Evolutionary conservation across 2,797 vertebrate genomes (phyloP), one percentile per base, ranked within the genome.

Genomic region (Ispidina lecontei): DNA sequence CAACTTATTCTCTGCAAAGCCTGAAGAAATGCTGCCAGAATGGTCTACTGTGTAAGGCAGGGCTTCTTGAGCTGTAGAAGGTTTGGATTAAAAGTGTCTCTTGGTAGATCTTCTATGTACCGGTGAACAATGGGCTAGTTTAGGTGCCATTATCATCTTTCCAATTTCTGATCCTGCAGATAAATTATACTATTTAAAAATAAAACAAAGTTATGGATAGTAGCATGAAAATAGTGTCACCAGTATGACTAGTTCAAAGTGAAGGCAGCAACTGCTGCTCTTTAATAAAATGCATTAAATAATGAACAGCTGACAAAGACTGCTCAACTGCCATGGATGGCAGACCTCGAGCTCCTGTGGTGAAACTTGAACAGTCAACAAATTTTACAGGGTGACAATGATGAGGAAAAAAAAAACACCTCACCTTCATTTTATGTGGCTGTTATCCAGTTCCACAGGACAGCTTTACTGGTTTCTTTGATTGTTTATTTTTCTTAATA

Each of bases 11-110:
- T 26, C 8, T 0, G 0, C 19, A 68, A 52, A 52, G 19, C 29
- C 37, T 0, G 0, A 31, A 19, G 33, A 37, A 78, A 39, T 28
- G 13, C 44, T 85, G 39, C 37, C 37, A 9, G 12, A 54, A 46
- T 25, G 15, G 43, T 51, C 3, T 4, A 0, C 8, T 35, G 12
- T 26, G 80, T 59, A 51, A 47, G 29, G 22, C 10, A 55, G 9
- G 23, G 13, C 8, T 54, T 72, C 6, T 14, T 31, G 37, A 13
- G 13, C 37, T 37, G 37, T 37, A 37, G 37, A 37, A 35, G 1
- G 11, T 51, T 67, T n/a, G n/a, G 7, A 12, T 52, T 33, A 62
- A 14, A 60, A 10, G 22, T 2, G 3, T 11, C 13, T 39, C 43
- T 18, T 55, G 43, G 47, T 17, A 43, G 9, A 19, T 58, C 23